A percentile compares a stretch with the other conserved stretches of the same genome.
These are phyloP conservation scores for Antechinus flavipes DNA, from an alignment of 2,113 vertebrate species.

Conservation along the genomic window DNA sequence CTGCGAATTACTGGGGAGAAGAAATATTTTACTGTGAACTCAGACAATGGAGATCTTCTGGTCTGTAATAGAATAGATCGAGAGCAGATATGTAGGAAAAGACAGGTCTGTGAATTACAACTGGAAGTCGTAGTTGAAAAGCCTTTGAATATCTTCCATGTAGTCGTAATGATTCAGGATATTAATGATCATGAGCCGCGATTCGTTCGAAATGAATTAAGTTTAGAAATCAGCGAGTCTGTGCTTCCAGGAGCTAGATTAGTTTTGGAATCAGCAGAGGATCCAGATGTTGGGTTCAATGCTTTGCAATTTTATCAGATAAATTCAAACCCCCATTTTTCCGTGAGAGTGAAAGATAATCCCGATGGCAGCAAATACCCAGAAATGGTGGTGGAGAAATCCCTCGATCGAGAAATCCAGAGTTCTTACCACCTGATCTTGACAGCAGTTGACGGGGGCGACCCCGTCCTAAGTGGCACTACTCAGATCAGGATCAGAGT, in stretches of 20 bases:
- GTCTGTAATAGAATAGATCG: constrained; percentile 76
- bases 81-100: constrained; percentile 77
- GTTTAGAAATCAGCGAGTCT: constrained; percentile 82
- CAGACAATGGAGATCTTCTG: constrained; percentile 69
- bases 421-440: constrained; percentile 68
- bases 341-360: constrained; percentile 74
- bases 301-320: constrained; percentile 83
- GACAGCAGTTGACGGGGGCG: constrained; percentile 75
- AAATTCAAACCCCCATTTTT: constrained; percentile 83
- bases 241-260: constrained; percentile 74
- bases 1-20: constrained; percentile 83
- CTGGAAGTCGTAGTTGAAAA: constrained; percentile 79
- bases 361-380: constrained; percentile 73
- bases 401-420: constrained; percentile 81
- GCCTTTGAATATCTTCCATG: constrained; percentile 74
- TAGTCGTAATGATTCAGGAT: constrained; percentile 79
- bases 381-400: constrained; percentile 79
- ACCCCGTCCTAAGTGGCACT: constrained; percentile 68
- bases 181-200: constrained; percentile 82
- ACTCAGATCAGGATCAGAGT: constrained; percentile 72
- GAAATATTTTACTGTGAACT: constrained; percentile 73
- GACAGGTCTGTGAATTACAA: constrained; percentile 56
- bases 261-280: constrained; percentile 79
- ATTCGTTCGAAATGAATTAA: constrained; percentile 81
- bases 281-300: constrained; percentile 85